Percentiles rank a stretch among this genome's conserved stretches.
These are phyloP conservation scores for Pinna nobilis DNA, from an alignment of 1,140 invertebrate genomes.

Conservation along the genomic window DNA sequence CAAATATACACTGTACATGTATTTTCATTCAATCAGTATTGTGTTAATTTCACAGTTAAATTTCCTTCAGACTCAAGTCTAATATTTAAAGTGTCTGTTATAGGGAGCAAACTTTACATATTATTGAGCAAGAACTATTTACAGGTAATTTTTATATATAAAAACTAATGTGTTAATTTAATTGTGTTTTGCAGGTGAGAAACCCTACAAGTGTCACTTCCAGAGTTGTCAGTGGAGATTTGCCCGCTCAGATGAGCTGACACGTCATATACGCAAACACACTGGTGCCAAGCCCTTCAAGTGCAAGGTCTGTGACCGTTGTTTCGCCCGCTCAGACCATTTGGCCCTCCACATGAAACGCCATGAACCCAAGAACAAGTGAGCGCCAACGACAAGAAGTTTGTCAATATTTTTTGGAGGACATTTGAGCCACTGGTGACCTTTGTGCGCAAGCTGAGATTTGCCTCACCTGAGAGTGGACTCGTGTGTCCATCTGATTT, in stretches of 20 bases:
- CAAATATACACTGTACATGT: no score
- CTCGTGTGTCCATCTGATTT: no score
- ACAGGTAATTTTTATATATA: not conserved
- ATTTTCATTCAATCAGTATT: no score
- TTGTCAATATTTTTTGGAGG: no score
- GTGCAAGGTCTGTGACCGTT: conserved; percentile 85
- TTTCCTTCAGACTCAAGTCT: not conserved
- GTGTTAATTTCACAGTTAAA: not conserved
- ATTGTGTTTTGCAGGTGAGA: conserved; percentile 69
- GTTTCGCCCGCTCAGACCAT: conserved; percentile 82
- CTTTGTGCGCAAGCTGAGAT: no score
- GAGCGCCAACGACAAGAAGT: no score
- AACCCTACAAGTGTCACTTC: conserved; percentile 75
- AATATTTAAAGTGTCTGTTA: not conserved
- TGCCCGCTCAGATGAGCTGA: conserved; percentile 97
- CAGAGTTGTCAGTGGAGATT: conserved; percentile 92
- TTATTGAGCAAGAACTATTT: not conserved
- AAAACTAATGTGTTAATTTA: not conserved
- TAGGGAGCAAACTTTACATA: not conserved
- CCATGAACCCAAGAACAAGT: conserved; percentile 75
- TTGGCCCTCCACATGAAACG: conserved; percentile 82
- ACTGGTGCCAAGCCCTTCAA: conserved; percentile 76
- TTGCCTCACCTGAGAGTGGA: no score
- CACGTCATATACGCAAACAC: conserved; percentile 77
- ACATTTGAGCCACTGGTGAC: no score